A percentile compares a stretch with the other conserved stretches of the same genome.
Evolutionary conservation across 2,888 invertebrate species (phyloP).

Genomic region (Ormyrus labotus): DNA sequence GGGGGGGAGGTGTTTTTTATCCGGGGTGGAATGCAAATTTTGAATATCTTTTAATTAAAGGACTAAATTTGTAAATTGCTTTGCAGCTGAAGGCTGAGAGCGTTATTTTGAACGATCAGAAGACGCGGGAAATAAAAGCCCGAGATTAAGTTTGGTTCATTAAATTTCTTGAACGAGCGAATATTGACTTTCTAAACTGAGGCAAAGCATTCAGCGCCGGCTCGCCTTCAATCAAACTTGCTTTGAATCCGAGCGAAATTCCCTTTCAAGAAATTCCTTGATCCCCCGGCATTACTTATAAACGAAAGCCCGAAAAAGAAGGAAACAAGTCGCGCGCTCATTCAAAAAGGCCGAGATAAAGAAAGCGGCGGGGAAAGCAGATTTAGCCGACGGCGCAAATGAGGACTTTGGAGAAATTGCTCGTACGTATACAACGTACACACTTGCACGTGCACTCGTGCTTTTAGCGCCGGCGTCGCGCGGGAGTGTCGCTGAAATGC

Average conservation of each 20-base stretch:
- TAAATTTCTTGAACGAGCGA: neutral
- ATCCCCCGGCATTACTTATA: neutral
- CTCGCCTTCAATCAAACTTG: neutral
- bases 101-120: no score
- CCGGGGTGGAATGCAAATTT: neutral
- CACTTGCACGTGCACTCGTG: neutral
- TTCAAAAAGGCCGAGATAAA: slow-evolving; percentile 2
- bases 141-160: neutral
- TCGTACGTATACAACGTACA: neutral
- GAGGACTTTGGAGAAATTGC: slow-evolving; percentile 32
- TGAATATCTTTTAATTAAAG: neutral
- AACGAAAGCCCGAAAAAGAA: neutral
- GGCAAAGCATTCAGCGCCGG: neutral
- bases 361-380: neutral
- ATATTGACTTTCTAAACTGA: neutral
- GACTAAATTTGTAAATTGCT: neutral
- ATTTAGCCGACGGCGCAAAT: slow-evolving; percentile 12
- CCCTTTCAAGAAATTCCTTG: neutral
- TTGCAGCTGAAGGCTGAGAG: no score
- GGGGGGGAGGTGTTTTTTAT: neutral
- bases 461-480: no score
- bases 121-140: neutral
- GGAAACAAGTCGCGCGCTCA: neutral
- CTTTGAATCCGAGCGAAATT: neutral
- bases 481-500: neutral